Conservation (phyloP, 1,140 invertebrate species). For the Heterodera carotae region DNA sequence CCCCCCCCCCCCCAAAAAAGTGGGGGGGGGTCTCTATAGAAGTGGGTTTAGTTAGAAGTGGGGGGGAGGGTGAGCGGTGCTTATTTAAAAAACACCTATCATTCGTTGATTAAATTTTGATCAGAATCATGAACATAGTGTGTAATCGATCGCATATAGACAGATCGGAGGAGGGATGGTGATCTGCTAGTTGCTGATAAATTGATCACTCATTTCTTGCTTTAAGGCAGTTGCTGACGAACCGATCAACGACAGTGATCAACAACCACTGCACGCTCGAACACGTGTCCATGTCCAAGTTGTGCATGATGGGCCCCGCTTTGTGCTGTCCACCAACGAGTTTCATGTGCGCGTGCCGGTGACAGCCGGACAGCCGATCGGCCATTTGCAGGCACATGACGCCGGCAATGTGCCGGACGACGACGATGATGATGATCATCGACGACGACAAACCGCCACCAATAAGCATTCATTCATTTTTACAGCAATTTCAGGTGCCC, state of each 20-base stretch:
- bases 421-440: no score
- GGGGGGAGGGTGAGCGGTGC: no score
- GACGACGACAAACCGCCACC: no score
- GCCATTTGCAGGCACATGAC: slow-evolving; percentile 44
- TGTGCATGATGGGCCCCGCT: slow-evolving; percentile 46
- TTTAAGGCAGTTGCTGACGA: slow-evolving; percentile 43
- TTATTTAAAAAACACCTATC: background rate
- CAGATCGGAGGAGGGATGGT: no score
- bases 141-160: no score
- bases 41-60: no score
- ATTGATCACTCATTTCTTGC: slow-evolving; percentile 6
- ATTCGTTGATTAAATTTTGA: background rate
- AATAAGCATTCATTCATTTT: slow-evolving; percentile 23
- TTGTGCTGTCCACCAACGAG: slow-evolving; percentile 19
- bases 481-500: slow-evolving; percentile 18
- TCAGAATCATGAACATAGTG: no score
- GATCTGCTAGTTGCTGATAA: no score
- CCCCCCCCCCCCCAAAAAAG: no score
- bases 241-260: background rate
- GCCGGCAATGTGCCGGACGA: slow-evolving; percentile 44
- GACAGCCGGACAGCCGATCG: slow-evolving; percentile 39
- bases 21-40: no score
- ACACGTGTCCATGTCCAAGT: slow-evolving; percentile 6
- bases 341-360: slow-evolving; percentile 33
- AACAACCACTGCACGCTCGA: background rate